These are phyloP conservation scores for Chrysocyon brachyurus DNA, from an alignment of 2,797 vertebrate genomes.

Conservation along the genomic window DNA sequence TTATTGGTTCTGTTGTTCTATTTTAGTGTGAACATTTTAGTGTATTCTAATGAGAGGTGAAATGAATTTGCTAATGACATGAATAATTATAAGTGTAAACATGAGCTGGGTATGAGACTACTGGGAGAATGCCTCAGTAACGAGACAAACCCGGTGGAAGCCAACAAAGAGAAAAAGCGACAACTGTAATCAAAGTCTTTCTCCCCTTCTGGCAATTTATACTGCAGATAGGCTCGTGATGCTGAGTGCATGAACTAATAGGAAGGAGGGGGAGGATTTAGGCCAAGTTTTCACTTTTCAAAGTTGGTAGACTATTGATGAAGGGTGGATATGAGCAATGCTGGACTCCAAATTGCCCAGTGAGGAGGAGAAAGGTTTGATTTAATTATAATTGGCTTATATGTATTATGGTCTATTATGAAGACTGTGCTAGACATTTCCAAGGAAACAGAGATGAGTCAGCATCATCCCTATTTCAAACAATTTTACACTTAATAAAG, in stretches of 20 bases:
- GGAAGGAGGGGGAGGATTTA: neutral
- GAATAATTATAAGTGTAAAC: constrained; percentile 79
- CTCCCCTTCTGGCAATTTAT: constrained; percentile 36
- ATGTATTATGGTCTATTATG: neutral
- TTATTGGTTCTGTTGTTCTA: constrained; percentile 67
- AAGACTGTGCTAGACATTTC: constrained; percentile 35
- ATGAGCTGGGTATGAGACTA: constrained; percentile 52
- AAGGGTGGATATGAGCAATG: neutral
- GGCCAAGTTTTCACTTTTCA: neutral
- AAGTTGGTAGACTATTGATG: neutral
- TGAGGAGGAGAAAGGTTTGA: neutral
- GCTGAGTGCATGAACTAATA: neutral
- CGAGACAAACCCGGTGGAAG: constrained; percentile 56
- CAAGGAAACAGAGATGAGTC: constrained; percentile 44
- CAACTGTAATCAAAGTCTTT: constrained; percentile 66
- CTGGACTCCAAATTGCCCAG: neutral
- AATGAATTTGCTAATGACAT: constrained; percentile 78
- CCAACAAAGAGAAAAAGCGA: constrained; percentile 59
- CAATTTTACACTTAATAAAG: constrained; percentile 40
- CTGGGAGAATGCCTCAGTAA: constrained; percentile 60
- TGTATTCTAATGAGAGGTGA: constrained; percentile 74
- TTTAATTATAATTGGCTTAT: neutral
- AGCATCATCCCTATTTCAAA: constrained; percentile 46
- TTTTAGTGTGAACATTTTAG: constrained; percentile 67
- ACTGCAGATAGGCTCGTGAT: neutral